phyloP scores from a whole-genome alignment of 2,797 vertebrate species.

The Coluber constrictor region DNA sequence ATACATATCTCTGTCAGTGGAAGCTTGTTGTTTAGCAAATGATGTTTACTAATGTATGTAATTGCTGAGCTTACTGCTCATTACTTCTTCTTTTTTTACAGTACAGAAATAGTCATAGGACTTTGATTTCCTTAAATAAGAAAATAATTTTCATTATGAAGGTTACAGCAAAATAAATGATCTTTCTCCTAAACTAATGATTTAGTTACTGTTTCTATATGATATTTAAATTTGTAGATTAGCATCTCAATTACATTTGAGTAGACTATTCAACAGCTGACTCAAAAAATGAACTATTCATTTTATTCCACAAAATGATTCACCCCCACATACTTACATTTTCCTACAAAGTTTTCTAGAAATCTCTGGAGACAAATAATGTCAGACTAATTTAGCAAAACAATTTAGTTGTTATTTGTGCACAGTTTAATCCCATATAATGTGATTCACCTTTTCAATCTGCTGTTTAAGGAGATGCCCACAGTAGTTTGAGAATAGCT shows the following conservation, averaged over 20 bases:
- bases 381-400: conserved; percentile 1
- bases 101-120: conserved; percentile 46
- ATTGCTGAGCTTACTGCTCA: conserved; percentile 70
- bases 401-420: conserved; percentile 9
- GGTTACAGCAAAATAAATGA: conserved; percentile 58
- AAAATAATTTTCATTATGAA: conserved; percentile 69
- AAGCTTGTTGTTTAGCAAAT: conserved; percentile 51
- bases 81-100: conserved; percentile 60
- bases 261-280: conserved; percentile 18
- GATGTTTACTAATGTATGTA: conserved; percentile 66
- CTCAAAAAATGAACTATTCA: conserved; percentile 22
- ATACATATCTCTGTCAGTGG: conserved; percentile 39
- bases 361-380: not conserved
- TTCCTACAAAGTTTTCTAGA: not conserved
- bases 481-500: not conserved
- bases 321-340: not conserved
- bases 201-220: conserved; percentile 33
- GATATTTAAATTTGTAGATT: conserved; percentile 53
- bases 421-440: not conserved
- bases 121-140: conserved; percentile 62
- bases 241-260: conserved; percentile 50
- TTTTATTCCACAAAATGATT: conserved; percentile 18
- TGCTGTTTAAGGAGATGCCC: not conserved
- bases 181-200: conserved; percentile 56
- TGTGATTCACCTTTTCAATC: not conserved